Percentiles rank a stretch among this genome's conserved stretches.
These are phyloP conservation scores for Rhinichthys osculus DNA, from an alignment of 2,797 vertebrate genomes.

Conservation along the genomic window DNA sequence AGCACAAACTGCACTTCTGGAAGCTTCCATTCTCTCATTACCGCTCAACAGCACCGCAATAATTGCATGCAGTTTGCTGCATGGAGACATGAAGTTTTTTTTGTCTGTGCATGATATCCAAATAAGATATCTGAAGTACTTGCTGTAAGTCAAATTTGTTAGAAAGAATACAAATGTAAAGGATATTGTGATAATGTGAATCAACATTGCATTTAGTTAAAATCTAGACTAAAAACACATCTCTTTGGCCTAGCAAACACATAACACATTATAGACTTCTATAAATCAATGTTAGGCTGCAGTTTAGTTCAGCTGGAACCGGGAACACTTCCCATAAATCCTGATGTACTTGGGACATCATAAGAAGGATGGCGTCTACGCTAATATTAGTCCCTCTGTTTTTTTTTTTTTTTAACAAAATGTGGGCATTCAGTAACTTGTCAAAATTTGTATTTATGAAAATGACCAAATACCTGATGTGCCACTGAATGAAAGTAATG, in stretches of 20 bases:
- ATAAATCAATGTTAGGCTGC: too few relatives aligned
- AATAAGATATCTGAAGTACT: neutral
- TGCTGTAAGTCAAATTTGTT: neutral
- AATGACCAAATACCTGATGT: too few relatives aligned
- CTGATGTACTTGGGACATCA: too few relatives aligned
- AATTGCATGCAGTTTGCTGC: slow-evolving; percentile 28
- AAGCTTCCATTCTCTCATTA: slow-evolving; percentile 58
- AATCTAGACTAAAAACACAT: too few relatives aligned
- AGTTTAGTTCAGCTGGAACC: too few relatives aligned
- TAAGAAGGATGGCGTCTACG: too few relatives aligned
- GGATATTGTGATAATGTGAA: neutral
- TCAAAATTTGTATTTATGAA: neutral
- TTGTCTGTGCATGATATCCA: slow-evolving; percentile 19
- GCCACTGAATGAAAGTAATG: neutral
- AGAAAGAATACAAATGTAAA: neutral
- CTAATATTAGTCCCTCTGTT: too few relatives aligned
- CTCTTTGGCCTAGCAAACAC: too few relatives aligned
- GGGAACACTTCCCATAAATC: too few relatives aligned
- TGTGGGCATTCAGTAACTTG: neutral
- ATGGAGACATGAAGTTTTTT: slow-evolving; percentile 9
- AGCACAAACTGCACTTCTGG: slow-evolving; percentile 49
- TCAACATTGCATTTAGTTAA: neutral
- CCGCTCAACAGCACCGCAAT: slow-evolving; percentile 72
- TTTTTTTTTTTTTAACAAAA: neutral
- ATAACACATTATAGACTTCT: too few relatives aligned